Percentiles rank a stretch among this genome's conserved stretches.
These are phyloP conservation scores for Zaprionus lineosus DNA, from an alignment of 2,888 invertebrate genomes.

Conservation along the genomic window DNA sequence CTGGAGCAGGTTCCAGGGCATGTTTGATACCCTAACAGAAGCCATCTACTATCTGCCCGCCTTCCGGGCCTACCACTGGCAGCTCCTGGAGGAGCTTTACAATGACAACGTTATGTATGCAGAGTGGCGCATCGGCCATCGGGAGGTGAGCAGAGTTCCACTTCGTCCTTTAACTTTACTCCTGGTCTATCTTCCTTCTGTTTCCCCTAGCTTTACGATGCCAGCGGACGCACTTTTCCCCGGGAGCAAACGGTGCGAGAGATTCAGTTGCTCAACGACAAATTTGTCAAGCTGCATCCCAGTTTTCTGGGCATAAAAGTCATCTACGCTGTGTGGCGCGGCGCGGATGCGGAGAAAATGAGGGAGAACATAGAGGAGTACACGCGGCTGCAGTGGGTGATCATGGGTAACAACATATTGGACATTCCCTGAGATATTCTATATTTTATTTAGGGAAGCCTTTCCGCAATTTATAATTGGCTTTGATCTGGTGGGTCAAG, in stretches of 20 bases:
- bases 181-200: not conserved
- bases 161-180: too few species aligned
- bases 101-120: slow-evolving; percentile 86
- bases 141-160: slow-evolving; percentile 61
- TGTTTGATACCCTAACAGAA: slow-evolving; percentile 83
- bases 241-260: slow-evolving; percentile 82
- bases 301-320: slow-evolving; percentile 85
- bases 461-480: slow-evolving; percentile 85
- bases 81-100: slow-evolving; percentile 84
- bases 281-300: slow-evolving; percentile 84
- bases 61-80: slow-evolving; percentile 84
- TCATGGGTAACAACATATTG: not conserved
- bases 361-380: slow-evolving; percentile 59
- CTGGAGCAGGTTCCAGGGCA: slow-evolving; percentile 84
- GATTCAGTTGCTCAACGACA: slow-evolving; percentile 81
- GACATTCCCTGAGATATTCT: not conserved
- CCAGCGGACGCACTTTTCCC: slow-evolving; percentile 84
- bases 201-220: slow-evolving; percentile 83
- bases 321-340: slow-evolving; percentile 83
- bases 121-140: slow-evolving; percentile 84
- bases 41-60: slow-evolving; percentile 84
- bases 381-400: slow-evolving; percentile 73
- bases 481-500: slow-evolving; percentile 88
- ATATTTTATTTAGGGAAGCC: slow-evolving; percentile 47
- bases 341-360: slow-evolving; percentile 37